Percentiles rank a stretch among this genome's conserved stretches.
These are phyloP conservation scores for Sebastiscus albofasciatus DNA, from an alignment of 2,797 vertebrate genomes.

Conservation along the genomic window DNA sequence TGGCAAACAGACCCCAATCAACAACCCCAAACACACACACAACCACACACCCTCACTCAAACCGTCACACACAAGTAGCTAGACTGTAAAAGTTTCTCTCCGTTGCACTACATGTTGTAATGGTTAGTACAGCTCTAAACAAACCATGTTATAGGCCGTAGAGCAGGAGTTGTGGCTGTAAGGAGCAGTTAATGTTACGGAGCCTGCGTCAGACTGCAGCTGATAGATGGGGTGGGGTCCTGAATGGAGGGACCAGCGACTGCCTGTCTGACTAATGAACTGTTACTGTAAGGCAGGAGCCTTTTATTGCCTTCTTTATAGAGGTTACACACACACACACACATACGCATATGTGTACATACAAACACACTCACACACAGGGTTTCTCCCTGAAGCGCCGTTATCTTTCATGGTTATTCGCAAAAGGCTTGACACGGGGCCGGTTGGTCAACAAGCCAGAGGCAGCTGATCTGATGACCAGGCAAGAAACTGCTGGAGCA, in stretches of 20 bases:
- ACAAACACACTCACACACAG: background rate
- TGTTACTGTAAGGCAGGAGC: constrained; percentile 53
- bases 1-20: constrained; percentile 28
- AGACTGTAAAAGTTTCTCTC: constrained; percentile 24
- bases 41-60: background rate
- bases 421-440: background rate
- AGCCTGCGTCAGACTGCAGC: constrained; percentile 14
- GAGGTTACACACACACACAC: background rate
- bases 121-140: constrained; percentile 25
- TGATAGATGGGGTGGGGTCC: constrained; percentile 37
- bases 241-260: constrained; percentile 44
- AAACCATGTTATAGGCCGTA: constrained; percentile 30
- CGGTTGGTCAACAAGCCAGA: background rate
- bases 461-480: constrained; percentile 5
- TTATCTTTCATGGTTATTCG: background rate
- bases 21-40: background rate
- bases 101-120: constrained; percentile 22
- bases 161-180: constrained; percentile 17
- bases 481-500: background rate
- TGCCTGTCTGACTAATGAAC: constrained; percentile 60
- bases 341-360: background rate
- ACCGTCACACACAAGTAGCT: constrained; percentile 8
- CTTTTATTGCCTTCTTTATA: constrained; percentile 60
- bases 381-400: background rate
- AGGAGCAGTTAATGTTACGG: constrained; percentile 25